These are phyloP conservation scores for Lepidocyrtinus sp. DNA, from an alignment of 2,888 invertebrate genomes.

Conservation along the genomic window DNA sequence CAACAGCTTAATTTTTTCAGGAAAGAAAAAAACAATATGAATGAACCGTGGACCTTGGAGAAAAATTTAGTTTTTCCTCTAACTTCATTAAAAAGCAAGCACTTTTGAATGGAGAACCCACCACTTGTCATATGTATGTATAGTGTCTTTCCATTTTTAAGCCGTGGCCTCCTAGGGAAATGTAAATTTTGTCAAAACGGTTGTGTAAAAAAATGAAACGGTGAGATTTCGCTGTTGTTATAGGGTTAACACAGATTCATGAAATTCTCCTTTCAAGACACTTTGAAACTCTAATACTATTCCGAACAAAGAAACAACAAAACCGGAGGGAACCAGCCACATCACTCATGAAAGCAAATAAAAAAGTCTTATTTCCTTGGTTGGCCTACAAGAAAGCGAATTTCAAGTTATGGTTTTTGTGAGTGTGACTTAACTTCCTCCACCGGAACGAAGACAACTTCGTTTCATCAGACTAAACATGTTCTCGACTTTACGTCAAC, in stretches of 20 bases:
- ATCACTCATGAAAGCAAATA: slow-evolving; percentile 18
- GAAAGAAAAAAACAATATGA: too few species aligned
- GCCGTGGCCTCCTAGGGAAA: slow-evolving; percentile 16
- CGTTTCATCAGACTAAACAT: slow-evolving; percentile 47
- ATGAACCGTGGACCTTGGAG: too few species aligned
- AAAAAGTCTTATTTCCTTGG: slow-evolving; percentile 2
- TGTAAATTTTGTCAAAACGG: slow-evolving; percentile 4
- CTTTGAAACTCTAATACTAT: background rate
- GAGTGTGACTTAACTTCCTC: slow-evolving; percentile 26
- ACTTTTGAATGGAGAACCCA: background rate
- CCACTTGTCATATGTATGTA: slow-evolving; percentile 40
- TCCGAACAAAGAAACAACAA: background rate
- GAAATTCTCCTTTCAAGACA: background rate
- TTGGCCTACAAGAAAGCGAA: slow-evolving; percentile 2
- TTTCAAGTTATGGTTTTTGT: background rate
- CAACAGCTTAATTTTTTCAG: too few species aligned
- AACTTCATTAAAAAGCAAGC: too few species aligned
- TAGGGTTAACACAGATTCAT: background rate
- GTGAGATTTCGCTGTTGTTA: background rate
- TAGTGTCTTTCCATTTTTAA: slow-evolving; percentile 23
- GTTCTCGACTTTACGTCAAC: slow-evolving; percentile 33
- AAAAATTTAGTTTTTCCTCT: too few species aligned
- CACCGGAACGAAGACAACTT: slow-evolving; percentile 32
- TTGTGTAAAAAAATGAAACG: background rate
- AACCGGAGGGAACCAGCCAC: slow-evolving; percentile 14